Percentiles rank a stretch among this genome's conserved stretches.
Evolutionary conservation across 1,140 invertebrate species (phyloP).

Genomic region (Oryzaephilus surinamensis): DNA sequence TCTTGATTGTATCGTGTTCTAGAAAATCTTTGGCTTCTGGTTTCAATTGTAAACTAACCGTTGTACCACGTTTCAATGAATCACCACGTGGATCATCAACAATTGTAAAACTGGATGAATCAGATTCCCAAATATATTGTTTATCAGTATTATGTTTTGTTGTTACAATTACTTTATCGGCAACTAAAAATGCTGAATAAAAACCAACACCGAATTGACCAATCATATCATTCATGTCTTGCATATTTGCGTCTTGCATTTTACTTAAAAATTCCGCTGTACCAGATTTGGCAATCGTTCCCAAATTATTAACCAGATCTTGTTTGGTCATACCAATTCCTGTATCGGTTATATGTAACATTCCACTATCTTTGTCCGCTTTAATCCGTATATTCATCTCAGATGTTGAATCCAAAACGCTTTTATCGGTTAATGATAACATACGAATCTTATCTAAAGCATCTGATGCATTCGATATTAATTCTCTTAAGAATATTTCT

Average conservation of each 20-base stretch:
- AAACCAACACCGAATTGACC: conserved; percentile 97
- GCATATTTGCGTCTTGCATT: conserved; percentile 63
- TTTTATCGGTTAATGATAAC: conserved; percentile 78
- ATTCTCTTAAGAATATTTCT: conserved; percentile 94
- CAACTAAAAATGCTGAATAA: conserved; percentile 94
- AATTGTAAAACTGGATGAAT: conserved; percentile 79
- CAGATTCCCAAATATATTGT: conserved; percentile 98
- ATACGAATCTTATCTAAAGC: conserved; percentile 92
- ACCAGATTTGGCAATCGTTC: conserved; percentile 98
- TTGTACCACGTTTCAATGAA: conserved; percentile 28
- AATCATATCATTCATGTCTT: conserved; percentile 77
- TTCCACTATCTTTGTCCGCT: conserved; percentile 90
- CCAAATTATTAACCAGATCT: conserved; percentile 92
- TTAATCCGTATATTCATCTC: conserved; percentile 91
- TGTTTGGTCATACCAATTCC: conserved; percentile 97
- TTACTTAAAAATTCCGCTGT: conserved; percentile 96
- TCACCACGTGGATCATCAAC: conserved; percentile 85
- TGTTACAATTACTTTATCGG: conserved; percentile 82
- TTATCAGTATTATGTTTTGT: conserved; percentile 92
- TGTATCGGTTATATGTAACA: conserved; percentile 91
- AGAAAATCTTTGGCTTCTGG: conserved; percentile 95
- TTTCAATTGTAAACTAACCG: conserved; percentile 76
- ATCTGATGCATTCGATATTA: conserved; percentile 96
- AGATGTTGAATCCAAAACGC: conserved; percentile 62
- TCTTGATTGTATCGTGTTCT: conserved; percentile 81